Conservation (phyloP, 2,113 vertebrate species). For the Poeciliopsis occidentalis region DNA sequence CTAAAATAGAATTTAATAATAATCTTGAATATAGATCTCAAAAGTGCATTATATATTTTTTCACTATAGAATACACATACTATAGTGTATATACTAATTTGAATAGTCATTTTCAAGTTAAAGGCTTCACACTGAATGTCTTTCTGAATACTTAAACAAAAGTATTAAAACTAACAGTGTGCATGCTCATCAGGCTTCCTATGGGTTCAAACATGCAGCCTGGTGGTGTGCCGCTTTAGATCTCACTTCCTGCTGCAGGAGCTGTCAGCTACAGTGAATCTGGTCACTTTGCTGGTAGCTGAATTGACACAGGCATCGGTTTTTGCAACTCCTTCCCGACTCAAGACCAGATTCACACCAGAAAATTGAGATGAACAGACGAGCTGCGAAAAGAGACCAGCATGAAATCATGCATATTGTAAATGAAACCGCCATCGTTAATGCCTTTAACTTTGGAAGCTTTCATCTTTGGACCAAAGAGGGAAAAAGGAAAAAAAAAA, state of each 20-base stretch:
- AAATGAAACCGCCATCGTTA: slow-evolving; percentile 4
- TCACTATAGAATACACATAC: too few species aligned
- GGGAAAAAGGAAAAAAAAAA: not conserved
- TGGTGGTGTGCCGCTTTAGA: not conserved
- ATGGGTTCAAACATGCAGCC: slow-evolving; percentile 6
- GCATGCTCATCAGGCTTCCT: not conserved
- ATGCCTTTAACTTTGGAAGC: slow-evolving; percentile 15
- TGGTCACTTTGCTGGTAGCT: slow-evolving; percentile 48
- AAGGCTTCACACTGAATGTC: not conserved
- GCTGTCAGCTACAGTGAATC: slow-evolving; percentile 12
- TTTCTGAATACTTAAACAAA: not conserved
- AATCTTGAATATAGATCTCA: not conserved
- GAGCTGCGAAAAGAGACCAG: not conserved
- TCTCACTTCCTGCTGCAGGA: not conserved
- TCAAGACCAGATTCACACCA: not conserved
- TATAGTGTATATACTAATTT: not conserved
- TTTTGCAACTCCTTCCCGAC: not conserved
- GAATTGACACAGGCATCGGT: slow-evolving; percentile 1
- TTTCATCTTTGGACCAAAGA: slow-evolving; percentile 35
- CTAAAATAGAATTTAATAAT: not conserved
- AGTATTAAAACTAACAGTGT: not conserved
- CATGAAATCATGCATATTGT: not conserved
- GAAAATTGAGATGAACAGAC: not conserved
- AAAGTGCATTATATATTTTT: not conserved
- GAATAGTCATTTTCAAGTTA: not conserved